Evolutionary conservation across 2,888 invertebrate genomes (phyloP).

Genomic region (Platypus cylindrus): DNA sequence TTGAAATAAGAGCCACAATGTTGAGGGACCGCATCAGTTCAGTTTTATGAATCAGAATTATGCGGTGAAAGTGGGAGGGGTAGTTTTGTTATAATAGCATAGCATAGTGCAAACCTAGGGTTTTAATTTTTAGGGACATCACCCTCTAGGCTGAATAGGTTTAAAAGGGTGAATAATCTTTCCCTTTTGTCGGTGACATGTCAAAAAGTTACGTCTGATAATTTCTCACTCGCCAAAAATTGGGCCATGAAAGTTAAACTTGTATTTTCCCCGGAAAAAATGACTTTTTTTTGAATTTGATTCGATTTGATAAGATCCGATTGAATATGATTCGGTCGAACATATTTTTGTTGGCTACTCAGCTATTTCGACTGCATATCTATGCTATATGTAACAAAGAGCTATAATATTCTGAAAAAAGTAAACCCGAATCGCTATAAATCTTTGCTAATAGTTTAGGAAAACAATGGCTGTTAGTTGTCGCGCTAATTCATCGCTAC

Average conservation of each 20-base stretch:
- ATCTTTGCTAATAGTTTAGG: conserved; percentile 36
- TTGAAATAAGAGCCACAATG: conserved; percentile 7
- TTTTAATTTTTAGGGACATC: conserved; percentile 38
- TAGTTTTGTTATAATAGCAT: conserved; percentile 29
- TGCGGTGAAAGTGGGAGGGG: conserved; percentile 21
- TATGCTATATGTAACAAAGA: too few relatives aligned
- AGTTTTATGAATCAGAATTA: conserved; percentile 22
- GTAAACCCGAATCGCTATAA: conserved; percentile 33
- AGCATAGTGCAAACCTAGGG: conserved; percentile 35
- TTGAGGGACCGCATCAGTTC: conserved; percentile 9
- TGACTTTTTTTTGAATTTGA: too few relatives aligned
- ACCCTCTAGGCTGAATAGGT: conserved; percentile 31
- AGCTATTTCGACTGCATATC: too few relatives aligned
- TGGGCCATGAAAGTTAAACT: conserved; percentile 12
- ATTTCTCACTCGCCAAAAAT: conserved; percentile 11
- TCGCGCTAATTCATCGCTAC: conserved; percentile 33
- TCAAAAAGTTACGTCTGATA: conserved; percentile 16
- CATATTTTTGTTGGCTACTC: too few relatives aligned
- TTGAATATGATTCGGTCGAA: too few relatives aligned
- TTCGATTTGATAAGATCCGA: too few relatives aligned
- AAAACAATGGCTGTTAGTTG: conserved; percentile 35
- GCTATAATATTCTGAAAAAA: conserved; percentile 18
- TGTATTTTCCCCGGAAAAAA: too few relatives aligned
- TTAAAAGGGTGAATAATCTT: conserved; percentile 37
- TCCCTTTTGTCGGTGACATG: conserved; percentile 21